Percentiles rank a stretch among this genome's conserved stretches.
Conservation (phyloP, 2,888 invertebrate species). For the Drosophila seclusa region DNA sequence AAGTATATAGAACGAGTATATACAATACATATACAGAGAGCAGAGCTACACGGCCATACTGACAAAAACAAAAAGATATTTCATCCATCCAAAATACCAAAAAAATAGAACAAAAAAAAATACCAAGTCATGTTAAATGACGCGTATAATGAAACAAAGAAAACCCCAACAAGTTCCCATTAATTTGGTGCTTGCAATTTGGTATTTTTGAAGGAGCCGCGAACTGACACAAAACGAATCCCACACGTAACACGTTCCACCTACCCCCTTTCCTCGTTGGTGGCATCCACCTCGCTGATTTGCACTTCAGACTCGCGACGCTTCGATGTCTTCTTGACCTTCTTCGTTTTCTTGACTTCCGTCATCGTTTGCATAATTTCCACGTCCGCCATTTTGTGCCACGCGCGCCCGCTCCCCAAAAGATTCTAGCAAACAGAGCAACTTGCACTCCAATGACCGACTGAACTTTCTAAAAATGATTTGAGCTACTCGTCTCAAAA, state of each 20-base stretch:
- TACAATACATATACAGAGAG: slow-evolving; percentile 37
- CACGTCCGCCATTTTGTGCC: slow-evolving; percentile 92
- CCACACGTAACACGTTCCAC: slow-evolving; percentile 88
- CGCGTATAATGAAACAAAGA: not conserved
- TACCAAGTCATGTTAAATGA: slow-evolving; percentile 22
- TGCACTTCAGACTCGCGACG: slow-evolving; percentile 93
- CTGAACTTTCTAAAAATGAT: slow-evolving; percentile 77
- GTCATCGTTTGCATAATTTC: slow-evolving; percentile 94
- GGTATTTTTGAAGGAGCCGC: slow-evolving; percentile 17
- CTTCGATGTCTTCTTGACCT: slow-evolving; percentile 95
- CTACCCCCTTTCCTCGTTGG: slow-evolving; percentile 91
- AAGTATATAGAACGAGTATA: slow-evolving; percentile 18
- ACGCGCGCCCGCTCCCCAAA: slow-evolving; percentile 8
- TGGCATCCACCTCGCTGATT: slow-evolving; percentile 91
- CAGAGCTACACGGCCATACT: slow-evolving; percentile 17
- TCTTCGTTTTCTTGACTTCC: slow-evolving; percentile 94
- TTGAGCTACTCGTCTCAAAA: slow-evolving; percentile 37
- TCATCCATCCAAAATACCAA: slow-evolving; percentile 45
- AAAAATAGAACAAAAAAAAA: slow-evolving; percentile 10
- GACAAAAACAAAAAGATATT: slow-evolving; percentile 3
- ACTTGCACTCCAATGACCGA: slow-evolving; percentile 81
- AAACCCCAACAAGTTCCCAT: not conserved
- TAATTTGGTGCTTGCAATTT: not conserved
- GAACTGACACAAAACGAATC: slow-evolving; percentile 64
- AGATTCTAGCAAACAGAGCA: not conserved